phyloP scores from a whole-genome alignment of 2,888 invertebrate species.

The Tolmerus cingulatus region DNA sequence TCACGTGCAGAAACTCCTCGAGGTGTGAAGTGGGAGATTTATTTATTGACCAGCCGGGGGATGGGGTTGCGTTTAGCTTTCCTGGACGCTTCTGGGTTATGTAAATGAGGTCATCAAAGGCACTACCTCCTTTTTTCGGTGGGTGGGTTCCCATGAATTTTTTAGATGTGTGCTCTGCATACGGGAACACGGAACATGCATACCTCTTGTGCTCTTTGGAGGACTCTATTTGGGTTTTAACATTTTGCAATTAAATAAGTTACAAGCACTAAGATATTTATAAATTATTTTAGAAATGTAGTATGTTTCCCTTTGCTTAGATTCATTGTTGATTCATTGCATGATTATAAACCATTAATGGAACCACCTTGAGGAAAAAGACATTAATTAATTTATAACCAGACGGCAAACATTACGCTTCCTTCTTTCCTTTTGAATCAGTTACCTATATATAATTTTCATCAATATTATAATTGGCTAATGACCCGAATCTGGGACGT shows the following conservation, averaged over 20 bases:
- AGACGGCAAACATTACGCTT: no score
- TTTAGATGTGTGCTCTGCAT: not conserved
- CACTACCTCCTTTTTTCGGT: not conserved
- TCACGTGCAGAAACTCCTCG: not conserved
- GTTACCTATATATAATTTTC: no score
- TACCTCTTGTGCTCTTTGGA: not conserved
- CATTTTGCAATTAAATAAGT: not conserved
- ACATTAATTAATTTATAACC: not conserved
- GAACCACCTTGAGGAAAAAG: not conserved
- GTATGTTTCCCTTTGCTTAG: no score
- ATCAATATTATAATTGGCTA: no score
- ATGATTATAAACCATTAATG: not conserved
- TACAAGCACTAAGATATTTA: not conserved
- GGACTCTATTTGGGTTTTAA: not conserved
- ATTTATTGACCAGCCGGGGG: not conserved
- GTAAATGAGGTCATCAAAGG: not conserved
- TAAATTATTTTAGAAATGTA: not conserved
- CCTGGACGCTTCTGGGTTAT: not conserved
- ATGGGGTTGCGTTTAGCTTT: not conserved
- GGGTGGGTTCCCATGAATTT: not conserved
- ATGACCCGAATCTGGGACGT: no score
- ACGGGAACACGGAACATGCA: not conserved
- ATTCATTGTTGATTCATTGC: no score
- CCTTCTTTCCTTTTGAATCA: no score
- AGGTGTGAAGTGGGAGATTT: not conserved